A percentile compares a stretch with the other conserved stretches of the same genome.
Conservation (phyloP, 2,888 invertebrate genomes). For the Nezara viridula region DNA sequence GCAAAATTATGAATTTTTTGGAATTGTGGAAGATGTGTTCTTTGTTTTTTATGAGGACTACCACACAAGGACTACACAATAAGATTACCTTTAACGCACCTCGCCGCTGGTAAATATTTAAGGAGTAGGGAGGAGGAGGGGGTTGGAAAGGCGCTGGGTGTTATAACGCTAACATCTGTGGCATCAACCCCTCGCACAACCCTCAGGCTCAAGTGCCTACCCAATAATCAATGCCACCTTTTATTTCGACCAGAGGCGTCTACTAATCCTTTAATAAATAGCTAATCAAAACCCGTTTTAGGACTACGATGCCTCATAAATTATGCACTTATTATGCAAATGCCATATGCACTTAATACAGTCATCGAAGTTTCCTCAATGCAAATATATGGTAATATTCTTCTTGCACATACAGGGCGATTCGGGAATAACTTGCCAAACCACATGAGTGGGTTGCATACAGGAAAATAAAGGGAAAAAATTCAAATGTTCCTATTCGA, state of each 20-base stretch:
- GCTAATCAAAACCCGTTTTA: neutral
- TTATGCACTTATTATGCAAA: too few relatives aligned
- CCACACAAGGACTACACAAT: neutral
- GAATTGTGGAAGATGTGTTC: too few relatives aligned
- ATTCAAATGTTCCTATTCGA: too few relatives aligned
- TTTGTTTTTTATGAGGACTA: neutral
- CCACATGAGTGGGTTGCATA: too few relatives aligned
- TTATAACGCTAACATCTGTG: slow-evolving; percentile 34
- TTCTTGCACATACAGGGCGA: too few relatives aligned
- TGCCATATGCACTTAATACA: neutral
- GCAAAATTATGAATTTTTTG: too few relatives aligned
- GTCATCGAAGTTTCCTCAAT: neutral
- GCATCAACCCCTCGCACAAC: neutral
- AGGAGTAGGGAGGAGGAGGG: neutral
- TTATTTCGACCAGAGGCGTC: neutral
- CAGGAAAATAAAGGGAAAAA: too few relatives aligned
- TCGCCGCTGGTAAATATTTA: slow-evolving; percentile 21
- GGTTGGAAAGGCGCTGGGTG: neutral
- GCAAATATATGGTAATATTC: too few relatives aligned
- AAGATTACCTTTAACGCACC: slow-evolving; percentile 3
- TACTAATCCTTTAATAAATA: neutral
- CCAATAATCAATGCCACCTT: slow-evolving; percentile 31
- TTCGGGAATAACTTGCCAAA: too few relatives aligned
- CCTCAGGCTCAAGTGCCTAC: slow-evolving; percentile 1
- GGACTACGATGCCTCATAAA: neutral